Evolutionary conservation across 1,140 invertebrate genomes (phyloP).

Genomic region (Hylyphantes graminicola): DNA sequence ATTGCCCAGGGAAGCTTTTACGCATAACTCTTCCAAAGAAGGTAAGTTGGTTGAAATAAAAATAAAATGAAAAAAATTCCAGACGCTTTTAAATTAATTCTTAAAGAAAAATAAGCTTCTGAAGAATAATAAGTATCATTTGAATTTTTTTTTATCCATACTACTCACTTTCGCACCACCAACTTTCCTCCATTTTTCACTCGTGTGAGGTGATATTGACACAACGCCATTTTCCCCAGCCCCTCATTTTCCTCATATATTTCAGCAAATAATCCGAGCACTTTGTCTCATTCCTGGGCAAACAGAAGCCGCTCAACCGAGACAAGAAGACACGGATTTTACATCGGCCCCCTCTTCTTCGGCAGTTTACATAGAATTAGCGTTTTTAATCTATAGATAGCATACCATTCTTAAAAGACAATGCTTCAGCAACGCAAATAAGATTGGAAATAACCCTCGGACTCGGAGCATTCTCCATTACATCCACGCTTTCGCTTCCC

Average conservation of each 20-base stretch:
- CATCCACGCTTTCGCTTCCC: slow-evolving; percentile 29
- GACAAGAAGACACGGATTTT: slow-evolving; percentile 56
- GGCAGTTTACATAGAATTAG: slow-evolving; percentile 54
- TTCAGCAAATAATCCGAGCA: slow-evolving; percentile 55
- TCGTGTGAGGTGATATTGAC: slow-evolving; percentile 35
- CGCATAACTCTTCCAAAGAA: too few relatives aligned
- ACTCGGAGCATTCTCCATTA: slow-evolving; percentile 44
- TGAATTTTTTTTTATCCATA: too few relatives aligned
- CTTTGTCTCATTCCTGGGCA: slow-evolving; percentile 49
- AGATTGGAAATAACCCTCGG: slow-evolving; percentile 5
- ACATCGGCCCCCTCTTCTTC: slow-evolving; percentile 37
- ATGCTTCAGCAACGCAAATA: slow-evolving; percentile 29
- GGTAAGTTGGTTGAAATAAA: too few relatives aligned
- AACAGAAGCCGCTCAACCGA: slow-evolving; percentile 47
- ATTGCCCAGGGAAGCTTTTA: too few relatives aligned
- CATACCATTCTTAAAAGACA: background rate
- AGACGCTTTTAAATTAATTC: too few relatives aligned
- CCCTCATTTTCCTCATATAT: slow-evolving; percentile 48
- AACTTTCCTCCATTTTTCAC: slow-evolving; percentile 1
- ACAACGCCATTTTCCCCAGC: slow-evolving; percentile 31
- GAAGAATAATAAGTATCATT: too few relatives aligned
- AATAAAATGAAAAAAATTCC: too few relatives aligned
- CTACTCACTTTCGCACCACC: background rate
- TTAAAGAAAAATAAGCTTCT: too few relatives aligned
- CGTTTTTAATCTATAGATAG: slow-evolving; percentile 52